Conservation (phyloP, 2,888 invertebrate species). For the Saturnia pavonia region DNA sequence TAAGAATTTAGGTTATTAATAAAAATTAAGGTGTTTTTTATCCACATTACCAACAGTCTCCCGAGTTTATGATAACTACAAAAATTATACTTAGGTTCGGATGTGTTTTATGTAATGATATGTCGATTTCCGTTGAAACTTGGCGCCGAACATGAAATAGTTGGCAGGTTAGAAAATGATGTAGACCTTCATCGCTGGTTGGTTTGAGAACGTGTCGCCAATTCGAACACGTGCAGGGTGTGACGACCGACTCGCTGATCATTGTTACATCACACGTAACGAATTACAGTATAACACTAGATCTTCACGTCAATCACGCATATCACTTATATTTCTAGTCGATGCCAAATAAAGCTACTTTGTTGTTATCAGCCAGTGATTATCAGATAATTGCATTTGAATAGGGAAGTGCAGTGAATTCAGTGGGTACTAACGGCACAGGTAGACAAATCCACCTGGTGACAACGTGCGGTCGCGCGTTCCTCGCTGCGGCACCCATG, state of each 20-base stretch:
- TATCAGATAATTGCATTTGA: conserved; percentile 28
- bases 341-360: conserved; percentile 26
- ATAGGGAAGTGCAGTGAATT: neutral
- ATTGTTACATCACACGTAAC: conserved; percentile 20
- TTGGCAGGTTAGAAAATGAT: conserved; percentile 55
- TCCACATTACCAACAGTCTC: neutral
- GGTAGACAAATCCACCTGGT: conserved; percentile 77
- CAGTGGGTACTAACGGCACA: conserved; percentile 63
- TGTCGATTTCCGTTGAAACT: conserved; percentile 46
- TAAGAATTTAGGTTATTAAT: neutral
- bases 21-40: neutral
- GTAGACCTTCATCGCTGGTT: conserved; percentile 54
- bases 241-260: conserved; percentile 19
- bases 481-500: conserved; percentile 77
- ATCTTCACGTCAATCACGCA: conserved; percentile 19
- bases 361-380: conserved; percentile 25
- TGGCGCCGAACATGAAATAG: conserved; percentile 57
- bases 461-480: conserved; percentile 76
- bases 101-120: neutral
- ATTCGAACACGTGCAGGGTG: conserved; percentile 39
- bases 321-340: conserved; percentile 26
- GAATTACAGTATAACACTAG: conserved; percentile 22
- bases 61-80: neutral
- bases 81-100: neutral
- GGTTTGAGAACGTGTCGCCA: conserved; percentile 55